Conservation (phyloP, 2,113 vertebrate species). For the Ardeotis arabs region DNA sequence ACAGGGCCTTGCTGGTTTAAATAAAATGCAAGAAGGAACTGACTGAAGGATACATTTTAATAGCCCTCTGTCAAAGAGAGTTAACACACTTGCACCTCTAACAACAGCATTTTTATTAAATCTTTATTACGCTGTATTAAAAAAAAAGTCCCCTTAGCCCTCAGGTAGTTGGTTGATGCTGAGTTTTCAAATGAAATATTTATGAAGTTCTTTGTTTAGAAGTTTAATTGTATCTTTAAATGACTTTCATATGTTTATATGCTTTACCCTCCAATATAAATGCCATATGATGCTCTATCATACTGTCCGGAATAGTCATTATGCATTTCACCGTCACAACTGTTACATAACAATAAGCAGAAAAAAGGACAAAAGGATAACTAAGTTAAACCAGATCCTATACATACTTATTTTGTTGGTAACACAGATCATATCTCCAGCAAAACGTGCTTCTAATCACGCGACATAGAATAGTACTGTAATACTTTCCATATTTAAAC, state of each 20-base stretch:
- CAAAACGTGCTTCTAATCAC: slow-evolving; percentile 78
- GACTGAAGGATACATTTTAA: slow-evolving; percentile 54
- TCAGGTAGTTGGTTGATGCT: slow-evolving; percentile 59
- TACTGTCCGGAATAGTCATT: slow-evolving; percentile 65
- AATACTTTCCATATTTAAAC: slow-evolving; percentile 79
- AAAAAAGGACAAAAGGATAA: slow-evolving; percentile 74
- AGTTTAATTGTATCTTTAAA: slow-evolving; percentile 71
- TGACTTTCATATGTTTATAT: slow-evolving; percentile 64
- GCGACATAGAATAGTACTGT: slow-evolving; percentile 60
- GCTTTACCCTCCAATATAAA: slow-evolving; percentile 52
- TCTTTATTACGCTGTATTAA: slow-evolving; percentile 58
- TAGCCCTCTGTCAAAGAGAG: slow-evolving; percentile 37
- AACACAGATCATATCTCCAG: slow-evolving; percentile 74
- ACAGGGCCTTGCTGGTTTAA: slow-evolving; percentile 44
- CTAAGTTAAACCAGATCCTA: slow-evolving; percentile 72
- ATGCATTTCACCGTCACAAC: slow-evolving; percentile 73
- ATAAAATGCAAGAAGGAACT: slow-evolving; percentile 46
- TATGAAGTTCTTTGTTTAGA: slow-evolving; percentile 69
- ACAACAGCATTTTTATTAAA: slow-evolving; percentile 58
- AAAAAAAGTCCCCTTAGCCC: slow-evolving; percentile 44
- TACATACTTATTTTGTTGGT: slow-evolving; percentile 73
- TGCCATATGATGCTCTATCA: slow-evolving; percentile 65
- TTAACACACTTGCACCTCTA: slow-evolving; percentile 67
- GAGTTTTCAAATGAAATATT: slow-evolving; percentile 70
- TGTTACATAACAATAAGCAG: slow-evolving; percentile 76